Conservation (phyloP, 2,888 invertebrate species). For the Hydriomena furcata region DNA sequence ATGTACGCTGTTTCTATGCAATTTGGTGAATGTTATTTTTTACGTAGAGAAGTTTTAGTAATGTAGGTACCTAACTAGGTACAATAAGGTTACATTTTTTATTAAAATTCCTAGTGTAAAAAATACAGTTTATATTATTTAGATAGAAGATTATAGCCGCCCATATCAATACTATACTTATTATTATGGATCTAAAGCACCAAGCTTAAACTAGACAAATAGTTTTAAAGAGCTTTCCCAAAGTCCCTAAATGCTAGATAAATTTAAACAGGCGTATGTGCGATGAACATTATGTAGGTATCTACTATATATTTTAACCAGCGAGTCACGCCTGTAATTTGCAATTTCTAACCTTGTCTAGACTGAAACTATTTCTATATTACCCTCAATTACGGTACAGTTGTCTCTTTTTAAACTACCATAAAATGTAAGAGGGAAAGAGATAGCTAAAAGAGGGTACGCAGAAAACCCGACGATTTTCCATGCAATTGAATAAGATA, state of each 20-base stretch:
- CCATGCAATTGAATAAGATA: slow-evolving; percentile 79
- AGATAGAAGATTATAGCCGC: no score
- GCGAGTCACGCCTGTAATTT: slow-evolving; percentile 65
- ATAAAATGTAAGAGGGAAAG: slow-evolving; percentile 37
- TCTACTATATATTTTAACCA: slow-evolving; percentile 67
- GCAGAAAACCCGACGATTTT: slow-evolving; percentile 73
- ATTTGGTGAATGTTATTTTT: no score
- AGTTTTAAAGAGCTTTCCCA: slow-evolving; percentile 29
- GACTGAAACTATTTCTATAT: slow-evolving; percentile 78
- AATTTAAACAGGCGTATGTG: slow-evolving; percentile 63
- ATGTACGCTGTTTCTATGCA: no score
- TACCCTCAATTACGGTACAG: slow-evolving; percentile 64
- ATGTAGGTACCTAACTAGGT: no score
- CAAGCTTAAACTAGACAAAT: slow-evolving; percentile 8
- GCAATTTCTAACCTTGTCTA: slow-evolving; percentile 73
- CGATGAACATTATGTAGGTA: slow-evolving; percentile 49
- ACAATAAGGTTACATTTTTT: no score
- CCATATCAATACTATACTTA: no score
- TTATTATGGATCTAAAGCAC: background rate
- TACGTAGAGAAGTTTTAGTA: no score
- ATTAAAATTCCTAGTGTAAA: no score
- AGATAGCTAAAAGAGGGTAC: slow-evolving; percentile 54
- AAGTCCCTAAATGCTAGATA: slow-evolving; percentile 47
- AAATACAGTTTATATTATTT: no score
- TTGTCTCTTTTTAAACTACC: slow-evolving; percentile 45